Conservation (phyloP, 2,113 vertebrate genomes). For the Strigops habroptila region DNA sequence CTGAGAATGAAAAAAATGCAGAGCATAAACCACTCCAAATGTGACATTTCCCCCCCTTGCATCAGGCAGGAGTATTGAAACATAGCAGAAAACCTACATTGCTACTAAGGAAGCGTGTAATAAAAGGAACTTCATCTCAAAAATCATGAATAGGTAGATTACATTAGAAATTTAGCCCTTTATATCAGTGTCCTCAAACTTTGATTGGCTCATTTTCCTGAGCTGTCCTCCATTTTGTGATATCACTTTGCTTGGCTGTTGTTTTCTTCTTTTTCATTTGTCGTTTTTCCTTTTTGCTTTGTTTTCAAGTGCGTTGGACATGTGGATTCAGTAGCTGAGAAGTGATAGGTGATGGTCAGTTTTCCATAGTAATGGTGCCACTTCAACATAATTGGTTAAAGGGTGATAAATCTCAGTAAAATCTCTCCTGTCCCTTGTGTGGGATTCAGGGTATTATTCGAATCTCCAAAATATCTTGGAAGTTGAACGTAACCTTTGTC, state of each 20-base stretch:
- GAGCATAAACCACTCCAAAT: slow-evolving; percentile 26
- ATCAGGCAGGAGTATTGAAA: slow-evolving; percentile 15
- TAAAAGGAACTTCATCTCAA: not conserved
- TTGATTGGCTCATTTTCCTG: not conserved
- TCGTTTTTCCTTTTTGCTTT: not conserved
- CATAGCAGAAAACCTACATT: not conserved
- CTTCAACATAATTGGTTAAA: slow-evolving; percentile 17
- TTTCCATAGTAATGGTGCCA: slow-evolving; percentile 25
- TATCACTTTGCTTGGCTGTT: not conserved
- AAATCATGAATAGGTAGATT: not conserved
- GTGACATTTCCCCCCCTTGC: not conserved
- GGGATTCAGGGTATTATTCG: slow-evolving; percentile 41
- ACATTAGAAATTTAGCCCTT: not conserved
- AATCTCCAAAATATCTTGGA: not conserved
- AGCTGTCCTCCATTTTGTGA: slow-evolving; percentile 42
- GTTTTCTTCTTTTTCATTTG: not conserved
- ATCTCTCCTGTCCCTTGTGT: not conserved
- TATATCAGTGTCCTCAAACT: not conserved
- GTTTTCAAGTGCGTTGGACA: not conserved
- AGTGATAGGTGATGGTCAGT: not conserved
- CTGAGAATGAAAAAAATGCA: slow-evolving; percentile 54
- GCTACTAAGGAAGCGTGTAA: not conserved
- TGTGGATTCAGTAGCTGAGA: slow-evolving; percentile 27
- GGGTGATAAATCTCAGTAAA: not conserved
- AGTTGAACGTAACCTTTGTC: slow-evolving; percentile 19